Evolutionary conservation across 1,140 invertebrate species (phyloP).

Genomic region (Sycophila sp.): DNA sequence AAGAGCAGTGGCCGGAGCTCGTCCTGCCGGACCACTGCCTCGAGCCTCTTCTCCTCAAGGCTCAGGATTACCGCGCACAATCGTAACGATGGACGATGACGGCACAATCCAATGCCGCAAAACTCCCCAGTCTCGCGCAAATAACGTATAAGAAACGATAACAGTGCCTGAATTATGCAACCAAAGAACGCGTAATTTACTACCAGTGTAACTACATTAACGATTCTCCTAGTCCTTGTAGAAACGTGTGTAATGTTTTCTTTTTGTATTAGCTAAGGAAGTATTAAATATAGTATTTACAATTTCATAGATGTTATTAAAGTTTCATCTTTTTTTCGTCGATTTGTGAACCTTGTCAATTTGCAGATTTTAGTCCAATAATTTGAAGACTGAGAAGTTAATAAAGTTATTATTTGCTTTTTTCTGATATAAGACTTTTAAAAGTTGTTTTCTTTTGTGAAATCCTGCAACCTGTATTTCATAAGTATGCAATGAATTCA

Average conservation of each 20-base stretch:
- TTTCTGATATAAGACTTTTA: too few species aligned
- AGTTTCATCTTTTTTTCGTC: background rate
- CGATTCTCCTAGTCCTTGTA: constrained; percentile 54
- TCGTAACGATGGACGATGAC: background rate
- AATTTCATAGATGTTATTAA: constrained; percentile 48
- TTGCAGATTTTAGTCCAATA: too few species aligned
- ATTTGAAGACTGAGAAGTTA: too few species aligned
- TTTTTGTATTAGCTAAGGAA: constrained; percentile 60
- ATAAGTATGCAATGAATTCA: too few species aligned
- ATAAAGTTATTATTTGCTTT: too few species aligned
- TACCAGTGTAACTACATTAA: constrained; percentile 25
- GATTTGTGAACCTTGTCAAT: background rate
- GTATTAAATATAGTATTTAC: constrained; percentile 59
- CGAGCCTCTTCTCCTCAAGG: background rate
- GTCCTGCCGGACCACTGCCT: background rate
- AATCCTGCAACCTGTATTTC: too few species aligned
- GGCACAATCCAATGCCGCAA: too few species aligned
- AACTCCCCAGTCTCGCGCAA: too few species aligned
- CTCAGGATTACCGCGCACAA: background rate
- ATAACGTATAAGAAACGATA: background rate
- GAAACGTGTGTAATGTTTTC: constrained; percentile 52
- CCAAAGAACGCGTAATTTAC: constrained; percentile 16
- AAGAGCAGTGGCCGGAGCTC: background rate
- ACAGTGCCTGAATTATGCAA: constrained; percentile 7
- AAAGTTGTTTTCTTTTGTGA: too few species aligned